These are phyloP conservation scores for Trachelipus rathkii DNA, from an alignment of 1,140 invertebrate genomes.

Conservation along the genomic window DNA sequence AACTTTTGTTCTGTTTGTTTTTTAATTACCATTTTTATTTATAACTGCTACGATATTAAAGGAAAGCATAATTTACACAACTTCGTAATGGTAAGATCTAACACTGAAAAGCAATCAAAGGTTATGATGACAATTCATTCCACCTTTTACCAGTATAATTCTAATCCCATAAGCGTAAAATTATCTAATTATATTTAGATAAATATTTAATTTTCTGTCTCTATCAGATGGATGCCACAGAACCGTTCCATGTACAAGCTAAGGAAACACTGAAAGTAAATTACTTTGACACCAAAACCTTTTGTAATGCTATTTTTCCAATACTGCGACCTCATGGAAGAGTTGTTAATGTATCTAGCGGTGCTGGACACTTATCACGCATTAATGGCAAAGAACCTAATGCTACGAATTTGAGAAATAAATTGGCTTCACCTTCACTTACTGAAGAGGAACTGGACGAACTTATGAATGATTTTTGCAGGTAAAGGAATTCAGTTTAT, in stretches of 20 bases:
- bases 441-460: slow-evolving; percentile 24
- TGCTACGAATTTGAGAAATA: background rate
- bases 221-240: slow-evolving; percentile 55
- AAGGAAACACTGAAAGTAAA: slow-evolving; percentile 64
- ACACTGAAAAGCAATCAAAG: too few relatives aligned
- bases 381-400: slow-evolving; percentile 19
- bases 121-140: too few relatives aligned
- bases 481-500: slow-evolving; percentile 26
- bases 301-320: slow-evolving; percentile 65
- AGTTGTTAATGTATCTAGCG: slow-evolving; percentile 71
- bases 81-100: too few relatives aligned
- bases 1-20: too few relatives aligned
- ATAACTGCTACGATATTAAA: too few relatives aligned
- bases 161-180: too few relatives aligned
- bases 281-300: slow-evolving; percentile 61
- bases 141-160: too few relatives aligned
- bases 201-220: background rate
- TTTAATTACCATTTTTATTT: too few relatives aligned
- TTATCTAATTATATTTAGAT: background rate
- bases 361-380: slow-evolving; percentile 40
- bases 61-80: too few relatives aligned
- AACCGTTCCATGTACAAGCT: slow-evolving; percentile 64
- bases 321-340: slow-evolving; percentile 62
- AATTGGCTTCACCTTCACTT: slow-evolving; percentile 17
- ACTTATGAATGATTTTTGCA: slow-evolving; percentile 50